phyloP scores from a whole-genome alignment of 1,140 invertebrate species.

The Drosophila bifasciata region DNA sequence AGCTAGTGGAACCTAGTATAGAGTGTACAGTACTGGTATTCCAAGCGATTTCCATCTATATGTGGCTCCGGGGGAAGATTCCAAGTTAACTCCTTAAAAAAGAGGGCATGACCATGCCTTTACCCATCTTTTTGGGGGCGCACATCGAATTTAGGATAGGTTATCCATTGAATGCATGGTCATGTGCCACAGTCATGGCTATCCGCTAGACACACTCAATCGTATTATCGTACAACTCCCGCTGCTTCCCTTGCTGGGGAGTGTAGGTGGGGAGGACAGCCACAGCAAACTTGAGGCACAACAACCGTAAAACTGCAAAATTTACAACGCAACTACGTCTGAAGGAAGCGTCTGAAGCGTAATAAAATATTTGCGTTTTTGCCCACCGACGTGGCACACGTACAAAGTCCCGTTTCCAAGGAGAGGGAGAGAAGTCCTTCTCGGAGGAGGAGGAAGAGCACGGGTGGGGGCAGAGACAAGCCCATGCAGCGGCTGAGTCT shows the following conservation, averaged over 20 bases:
- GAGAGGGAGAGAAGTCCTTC: conserved; percentile 27
- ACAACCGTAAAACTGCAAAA: conserved; percentile 80
- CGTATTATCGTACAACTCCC: too few species aligned
- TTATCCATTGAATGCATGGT: conserved; percentile 12
- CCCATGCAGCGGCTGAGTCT: conserved; percentile 40
- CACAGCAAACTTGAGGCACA: conserved; percentile 50
- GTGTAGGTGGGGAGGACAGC: conserved; percentile 36
- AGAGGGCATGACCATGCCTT: too few species aligned
- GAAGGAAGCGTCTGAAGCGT: conserved; percentile 68
- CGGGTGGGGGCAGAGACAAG: conserved; percentile 38
- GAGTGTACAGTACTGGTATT: too few species aligned
- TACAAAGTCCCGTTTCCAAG: conserved; percentile 26
- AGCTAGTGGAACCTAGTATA: too few species aligned
- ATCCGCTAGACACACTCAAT: too few species aligned
- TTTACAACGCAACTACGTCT: conserved; percentile 82
- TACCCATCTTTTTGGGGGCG: too few species aligned
- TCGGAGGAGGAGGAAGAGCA: too few species aligned
- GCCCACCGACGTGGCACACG: conserved; percentile 54
- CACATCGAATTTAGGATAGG: too few species aligned
- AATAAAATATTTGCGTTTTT: conserved; percentile 83
- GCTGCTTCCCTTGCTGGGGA: too few species aligned
- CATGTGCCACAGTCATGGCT: conserved; percentile 14
- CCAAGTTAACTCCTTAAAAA: too few species aligned
- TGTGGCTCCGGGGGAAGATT: too few species aligned
- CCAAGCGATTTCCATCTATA: too few species aligned